Conservation (phyloP, 2,888 invertebrate genomes). For the Loripinus fragilis region DNA sequence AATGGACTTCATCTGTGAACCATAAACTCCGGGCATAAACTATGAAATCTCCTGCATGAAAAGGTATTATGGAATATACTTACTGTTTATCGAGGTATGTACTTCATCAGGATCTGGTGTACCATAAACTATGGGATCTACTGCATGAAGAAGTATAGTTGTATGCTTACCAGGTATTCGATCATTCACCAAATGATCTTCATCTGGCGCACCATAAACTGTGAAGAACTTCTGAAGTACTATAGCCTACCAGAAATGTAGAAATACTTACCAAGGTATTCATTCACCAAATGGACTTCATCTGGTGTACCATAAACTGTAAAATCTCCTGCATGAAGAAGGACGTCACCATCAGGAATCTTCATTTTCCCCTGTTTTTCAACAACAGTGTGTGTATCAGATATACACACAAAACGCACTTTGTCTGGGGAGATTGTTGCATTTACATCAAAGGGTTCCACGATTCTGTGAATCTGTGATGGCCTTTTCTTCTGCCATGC, state of each 20-base stretch:
- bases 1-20: slow-evolving; percentile 90
- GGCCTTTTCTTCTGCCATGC: slow-evolving; percentile 54
- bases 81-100: too few relatives aligned
- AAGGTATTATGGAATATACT: too few relatives aligned
- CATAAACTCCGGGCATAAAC: too few relatives aligned
- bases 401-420: slow-evolving; percentile 92
- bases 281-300: slow-evolving; percentile 90
- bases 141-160: slow-evolving; percentile 87
- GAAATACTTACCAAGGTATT: slow-evolving; percentile 87
- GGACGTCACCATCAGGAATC: slow-evolving; percentile 91
- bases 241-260: too few relatives aligned
- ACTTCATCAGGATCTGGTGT: too few relatives aligned
- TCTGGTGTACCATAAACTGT: slow-evolving; percentile 90
- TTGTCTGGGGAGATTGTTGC: slow-evolving; percentile 67
- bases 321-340: slow-evolving; percentile 94
- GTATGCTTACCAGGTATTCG: slow-evolving; percentile 87
- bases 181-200: slow-evolving; percentile 90
- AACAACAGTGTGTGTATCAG: slow-evolving; percentile 91
- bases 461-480: slow-evolving; percentile 51
- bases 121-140: slow-evolving; percentile 92
- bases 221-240: too few relatives aligned
- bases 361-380: slow-evolving; percentile 83
- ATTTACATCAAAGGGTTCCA: slow-evolving; percentile 58
- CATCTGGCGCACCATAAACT: slow-evolving; percentile 89
- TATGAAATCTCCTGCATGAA: too few relatives aligned